Percentiles rank a stretch among this genome's conserved stretches.
Evolutionary conservation across 2,888 invertebrate species (phyloP).

Genomic region (Baronia brevicornis): DNA sequence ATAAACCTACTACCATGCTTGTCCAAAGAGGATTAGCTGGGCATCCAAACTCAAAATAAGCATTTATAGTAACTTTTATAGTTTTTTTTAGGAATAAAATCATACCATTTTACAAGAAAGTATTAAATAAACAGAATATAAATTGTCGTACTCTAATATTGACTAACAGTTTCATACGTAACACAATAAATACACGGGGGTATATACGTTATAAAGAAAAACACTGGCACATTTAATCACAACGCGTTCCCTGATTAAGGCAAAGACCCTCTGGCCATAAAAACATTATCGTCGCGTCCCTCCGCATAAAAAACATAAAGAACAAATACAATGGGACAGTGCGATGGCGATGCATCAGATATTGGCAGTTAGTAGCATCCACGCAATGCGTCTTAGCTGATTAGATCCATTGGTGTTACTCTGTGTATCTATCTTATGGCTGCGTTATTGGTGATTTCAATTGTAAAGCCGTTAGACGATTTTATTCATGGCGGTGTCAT

Average conservation of each 20-base stretch:
- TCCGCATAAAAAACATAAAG: slow-evolving; percentile 71
- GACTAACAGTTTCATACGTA: too few species aligned
- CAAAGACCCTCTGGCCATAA: slow-evolving; percentile 66
- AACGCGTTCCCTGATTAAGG: slow-evolving; percentile 66
- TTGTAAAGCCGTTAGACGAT: slow-evolving; percentile 40
- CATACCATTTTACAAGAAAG: too few species aligned
- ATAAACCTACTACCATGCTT: too few species aligned
- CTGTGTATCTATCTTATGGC: slow-evolving; percentile 24
- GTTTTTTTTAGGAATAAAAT: too few species aligned
- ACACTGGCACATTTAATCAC: slow-evolving; percentile 65
- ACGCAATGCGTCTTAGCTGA: slow-evolving; percentile 56
- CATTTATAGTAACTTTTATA: too few species aligned
- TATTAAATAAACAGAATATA: too few species aligned
- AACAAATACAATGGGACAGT: slow-evolving; percentile 66
- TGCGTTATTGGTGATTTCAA: slow-evolving; percentile 52
- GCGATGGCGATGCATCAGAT: slow-evolving; percentile 64
- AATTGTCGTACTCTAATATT: too few species aligned
- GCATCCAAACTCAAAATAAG: too few species aligned
- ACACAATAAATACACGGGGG: too few species aligned
- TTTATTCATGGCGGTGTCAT: slow-evolving; percentile 17
- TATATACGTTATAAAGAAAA: slow-evolving; percentile 23
- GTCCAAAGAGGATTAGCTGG: too few species aligned
- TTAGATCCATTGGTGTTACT: slow-evolving; percentile 39
- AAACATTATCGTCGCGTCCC: slow-evolving; percentile 72
- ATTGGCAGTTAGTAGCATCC: slow-evolving; percentile 70